phyloP scores from a whole-genome alignment of 23 tunicate species.

The Aplidium turbinatum region DNA sequence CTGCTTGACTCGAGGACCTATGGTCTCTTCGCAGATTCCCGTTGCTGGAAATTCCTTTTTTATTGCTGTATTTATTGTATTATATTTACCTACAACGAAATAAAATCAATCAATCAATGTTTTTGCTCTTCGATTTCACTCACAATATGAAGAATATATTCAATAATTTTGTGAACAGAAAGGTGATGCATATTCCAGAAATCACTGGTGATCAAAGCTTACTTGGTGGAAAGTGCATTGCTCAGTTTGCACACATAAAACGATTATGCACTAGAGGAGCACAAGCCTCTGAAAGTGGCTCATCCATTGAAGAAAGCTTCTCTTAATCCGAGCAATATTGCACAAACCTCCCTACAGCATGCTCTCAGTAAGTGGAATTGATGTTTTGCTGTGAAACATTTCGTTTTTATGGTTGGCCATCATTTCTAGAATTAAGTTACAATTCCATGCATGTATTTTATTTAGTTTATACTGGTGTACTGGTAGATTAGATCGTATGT shows the following conservation, averaged over 20 bases:
- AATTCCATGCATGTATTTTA: too few species aligned
- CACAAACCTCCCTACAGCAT: conserved; percentile 20
- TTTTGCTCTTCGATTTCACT: conserved; percentile 19
- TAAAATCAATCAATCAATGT: too few species aligned
- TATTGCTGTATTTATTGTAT: too few species aligned
- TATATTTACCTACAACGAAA: too few species aligned
- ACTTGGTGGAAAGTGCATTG: background rate
- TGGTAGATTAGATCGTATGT: too few species aligned
- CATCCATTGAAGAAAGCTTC: conserved; percentile 20
- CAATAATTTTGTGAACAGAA: background rate
- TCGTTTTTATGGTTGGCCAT: too few species aligned
- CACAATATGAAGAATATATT: conserved; percentile 15
- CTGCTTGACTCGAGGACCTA: too few species aligned
- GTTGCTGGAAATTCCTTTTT: too few species aligned
- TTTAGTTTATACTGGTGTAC: too few species aligned
- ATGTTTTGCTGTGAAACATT: too few species aligned
- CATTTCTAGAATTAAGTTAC: too few species aligned
- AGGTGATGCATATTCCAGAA: background rate
- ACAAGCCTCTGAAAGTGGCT: conserved; percentile 15
- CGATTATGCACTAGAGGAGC: conserved; percentile 8
- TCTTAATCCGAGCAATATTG: conserved; percentile 21
- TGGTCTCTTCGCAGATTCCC: too few species aligned
- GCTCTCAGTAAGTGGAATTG: background rate
- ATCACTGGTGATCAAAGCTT: background rate
- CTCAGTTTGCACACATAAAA: conserved; percentile 7